A percentile compares a stretch with the other conserved stretches of the same genome.
Conservation (phyloP, 2,113 vertebrate species). For the Notarius lentiginosus region DNA sequence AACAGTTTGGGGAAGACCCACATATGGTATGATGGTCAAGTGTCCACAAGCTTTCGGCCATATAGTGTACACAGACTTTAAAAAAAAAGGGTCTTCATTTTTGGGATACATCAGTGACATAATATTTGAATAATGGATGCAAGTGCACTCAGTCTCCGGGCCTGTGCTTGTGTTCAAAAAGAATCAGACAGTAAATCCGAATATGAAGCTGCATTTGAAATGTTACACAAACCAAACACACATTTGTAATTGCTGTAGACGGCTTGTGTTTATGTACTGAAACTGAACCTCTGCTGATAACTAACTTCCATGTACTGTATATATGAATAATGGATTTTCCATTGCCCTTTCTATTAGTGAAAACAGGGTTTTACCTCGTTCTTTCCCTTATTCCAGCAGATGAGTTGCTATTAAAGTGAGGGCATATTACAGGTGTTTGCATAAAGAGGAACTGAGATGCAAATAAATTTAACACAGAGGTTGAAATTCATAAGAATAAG, state of each 20-base stretch:
- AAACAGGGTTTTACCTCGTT: not conserved
- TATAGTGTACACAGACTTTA: not conserved
- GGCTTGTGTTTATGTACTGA: not conserved
- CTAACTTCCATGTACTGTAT: not conserved
- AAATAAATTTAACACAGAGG: constrained; percentile 44
- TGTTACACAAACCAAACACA: not conserved
- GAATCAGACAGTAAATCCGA: not conserved
- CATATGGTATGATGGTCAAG: not conserved
- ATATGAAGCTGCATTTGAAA: not conserved
- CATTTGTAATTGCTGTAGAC: not conserved
- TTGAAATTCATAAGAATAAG: not conserved
- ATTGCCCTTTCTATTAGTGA: not conserved
- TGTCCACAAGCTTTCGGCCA: not conserved
- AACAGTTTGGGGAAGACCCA: not conserved
- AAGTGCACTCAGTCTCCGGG: no score
- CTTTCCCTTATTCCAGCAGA: not conserved
- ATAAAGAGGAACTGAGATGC: constrained; percentile 60
- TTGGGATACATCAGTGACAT: not conserved
- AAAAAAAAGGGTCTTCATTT: not conserved
- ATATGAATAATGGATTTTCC: not conserved
- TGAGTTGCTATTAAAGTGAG: constrained; percentile 24
- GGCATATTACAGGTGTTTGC: constrained; percentile 40
- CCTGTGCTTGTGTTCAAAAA: not conserved
- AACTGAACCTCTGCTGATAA: not conserved
- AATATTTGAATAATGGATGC: not conserved